Evolutionary conservation across 1,140 invertebrate genomes (phyloP).

Genomic region (honey bee (Apis mellifera)): DNA sequence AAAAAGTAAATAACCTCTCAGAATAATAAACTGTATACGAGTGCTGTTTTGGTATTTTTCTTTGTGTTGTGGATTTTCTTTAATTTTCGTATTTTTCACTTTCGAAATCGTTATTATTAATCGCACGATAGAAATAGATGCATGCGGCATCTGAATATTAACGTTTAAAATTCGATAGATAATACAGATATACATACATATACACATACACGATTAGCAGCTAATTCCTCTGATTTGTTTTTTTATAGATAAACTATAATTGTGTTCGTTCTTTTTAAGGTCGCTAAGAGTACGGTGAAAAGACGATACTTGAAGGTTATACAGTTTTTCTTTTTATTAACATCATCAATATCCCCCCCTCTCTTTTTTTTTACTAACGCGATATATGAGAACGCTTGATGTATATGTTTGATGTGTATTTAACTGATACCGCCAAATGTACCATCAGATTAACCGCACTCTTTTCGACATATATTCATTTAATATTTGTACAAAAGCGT

Average conservation of each 20-base stretch:
- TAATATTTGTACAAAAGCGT: conserved; percentile 71
- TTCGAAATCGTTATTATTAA: conserved; percentile 64
- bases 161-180: conserved; percentile 68
- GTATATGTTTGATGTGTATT: not conserved
- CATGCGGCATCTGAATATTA: conserved; percentile 55
- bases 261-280: conserved; percentile 53
- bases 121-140: conserved; percentile 69
- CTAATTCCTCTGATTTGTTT: conserved; percentile 60
- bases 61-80: conserved; percentile 44
- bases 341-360: conserved; percentile 30
- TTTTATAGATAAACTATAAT: conserved; percentile 65
- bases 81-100: conserved; percentile 29
- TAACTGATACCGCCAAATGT: not conserved
- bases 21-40: conserved; percentile 63
- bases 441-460: conserved; percentile 38
- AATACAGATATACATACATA: conserved; percentile 71
- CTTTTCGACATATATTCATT: conserved; percentile 51
- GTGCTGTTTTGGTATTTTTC: conserved; percentile 64
- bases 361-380: conserved; percentile 18
- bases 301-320: conserved; percentile 48
- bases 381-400: conserved; percentile 1
- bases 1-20: conserved; percentile 64
- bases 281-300: conserved; percentile 65
- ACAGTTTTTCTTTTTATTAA: conserved; percentile 17
- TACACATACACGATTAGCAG: conserved; percentile 66